Conservation (phyloP, 2,888 invertebrate genomes). For the Epirrhoe alternata region DNA sequence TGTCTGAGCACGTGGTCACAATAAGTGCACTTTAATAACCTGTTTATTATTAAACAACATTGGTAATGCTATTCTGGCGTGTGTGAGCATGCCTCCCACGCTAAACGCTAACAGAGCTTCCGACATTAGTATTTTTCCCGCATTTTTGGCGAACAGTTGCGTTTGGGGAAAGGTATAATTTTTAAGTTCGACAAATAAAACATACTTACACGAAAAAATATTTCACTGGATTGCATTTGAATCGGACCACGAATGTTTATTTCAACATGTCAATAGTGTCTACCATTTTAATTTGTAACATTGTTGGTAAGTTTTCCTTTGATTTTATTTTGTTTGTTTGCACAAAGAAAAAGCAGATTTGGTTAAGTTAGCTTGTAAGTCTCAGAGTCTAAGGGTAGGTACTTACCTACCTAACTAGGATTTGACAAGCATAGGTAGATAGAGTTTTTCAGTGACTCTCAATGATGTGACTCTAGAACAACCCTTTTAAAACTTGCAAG, state of each 20-base stretch:
- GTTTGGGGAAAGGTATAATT: conserved; percentile 40
- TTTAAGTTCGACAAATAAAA: neutral
- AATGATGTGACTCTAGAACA: too few species aligned
- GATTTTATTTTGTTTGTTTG: neutral
- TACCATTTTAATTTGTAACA: conserved; percentile 54
- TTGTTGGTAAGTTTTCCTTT: conserved; percentile 58
- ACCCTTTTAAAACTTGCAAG: too few species aligned
- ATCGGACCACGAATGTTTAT: conserved; percentile 53
- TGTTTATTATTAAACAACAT: conserved; percentile 52
- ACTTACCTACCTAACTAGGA: too few species aligned
- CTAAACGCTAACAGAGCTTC: conserved; percentile 56
- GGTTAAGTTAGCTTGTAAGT: too few species aligned
- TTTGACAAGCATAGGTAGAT: too few species aligned
- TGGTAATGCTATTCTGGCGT: conserved; percentile 56
- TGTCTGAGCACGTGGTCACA: conserved; percentile 10
- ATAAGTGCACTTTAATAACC: conserved; percentile 40
- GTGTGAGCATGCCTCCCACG: conserved; percentile 59
- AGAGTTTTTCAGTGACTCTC: too few species aligned
- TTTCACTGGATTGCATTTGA: neutral
- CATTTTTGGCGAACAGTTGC: conserved; percentile 70
- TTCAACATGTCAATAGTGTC: conserved; percentile 60
- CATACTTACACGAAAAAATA: neutral
- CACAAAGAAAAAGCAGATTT: too few species aligned
- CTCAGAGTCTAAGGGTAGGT: too few species aligned
- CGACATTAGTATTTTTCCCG: conserved; percentile 67